Percentiles rank a stretch among this genome's conserved stretches.
Evolutionary conservation across 2,797 vertebrate species (phyloP).

Genomic region (Galaxias olidus): DNA sequence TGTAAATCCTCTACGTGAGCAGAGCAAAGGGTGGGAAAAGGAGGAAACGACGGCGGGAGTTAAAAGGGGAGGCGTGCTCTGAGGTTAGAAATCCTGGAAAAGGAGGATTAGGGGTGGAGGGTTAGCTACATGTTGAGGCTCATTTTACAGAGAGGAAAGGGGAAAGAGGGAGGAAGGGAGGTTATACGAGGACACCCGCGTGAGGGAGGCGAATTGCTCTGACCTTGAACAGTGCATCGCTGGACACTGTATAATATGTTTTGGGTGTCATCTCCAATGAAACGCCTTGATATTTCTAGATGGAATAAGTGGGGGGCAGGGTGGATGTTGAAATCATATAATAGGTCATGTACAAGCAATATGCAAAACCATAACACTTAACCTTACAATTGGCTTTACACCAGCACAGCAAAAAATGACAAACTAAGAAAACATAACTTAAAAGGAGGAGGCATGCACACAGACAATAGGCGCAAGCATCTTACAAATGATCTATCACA

Average conservation of each 20-base stretch:
- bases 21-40: constrained; percentile 23
- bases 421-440: constrained; percentile 38
- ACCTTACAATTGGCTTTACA: constrained; percentile 42
- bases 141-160: constrained; percentile 44
- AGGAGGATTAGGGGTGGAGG: constrained; percentile 29
- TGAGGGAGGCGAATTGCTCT: constrained; percentile 77
- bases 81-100: constrained; percentile 54
- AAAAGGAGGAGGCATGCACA: constrained; percentile 29
- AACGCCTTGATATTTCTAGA: constrained; percentile 85
- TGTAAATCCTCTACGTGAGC: constrained; percentile 47
- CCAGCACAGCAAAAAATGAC: constrained; percentile 16
- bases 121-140: constrained; percentile 53
- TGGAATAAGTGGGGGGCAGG: constrained; percentile 77
- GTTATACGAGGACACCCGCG: constrained; percentile 57
- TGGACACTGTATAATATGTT: constrained; percentile 85
- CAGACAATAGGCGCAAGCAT: constrained; percentile 30
- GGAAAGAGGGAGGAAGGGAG: constrained; percentile 16
- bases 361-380: constrained; percentile 27
- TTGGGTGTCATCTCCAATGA: constrained; percentile 85
- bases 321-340: constrained; percentile 68
- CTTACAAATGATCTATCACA: constrained; percentile 29
- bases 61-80: constrained; percentile 19
- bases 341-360: constrained; percentile 65
- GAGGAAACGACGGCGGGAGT: background rate
- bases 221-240: constrained; percentile 84